Base-by-base conservation (phyloP, 1,140 invertebrate genomes). In the Calosoma granatense region DNA sequence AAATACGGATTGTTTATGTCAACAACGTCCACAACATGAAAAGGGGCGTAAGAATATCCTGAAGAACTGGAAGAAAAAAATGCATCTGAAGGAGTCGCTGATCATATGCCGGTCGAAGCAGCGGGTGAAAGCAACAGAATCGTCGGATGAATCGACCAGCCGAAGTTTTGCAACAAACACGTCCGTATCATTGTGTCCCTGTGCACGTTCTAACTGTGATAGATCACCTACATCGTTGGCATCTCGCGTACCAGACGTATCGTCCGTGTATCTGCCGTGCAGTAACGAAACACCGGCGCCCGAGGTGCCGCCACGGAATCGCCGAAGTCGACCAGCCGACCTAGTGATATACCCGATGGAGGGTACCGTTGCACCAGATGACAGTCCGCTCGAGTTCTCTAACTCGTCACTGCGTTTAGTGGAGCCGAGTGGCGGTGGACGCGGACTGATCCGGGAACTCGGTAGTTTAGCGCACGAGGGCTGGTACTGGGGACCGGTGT, bases 401-500 rank as follows among this genome's bases (percentile, higher is more conserved):
- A 47, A 47, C 17, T 9, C 9, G 9, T 47, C 15, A 17, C 17
- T 11, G 15, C 15, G 4, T 12, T 11, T 17, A 17, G 41, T 17
- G 9, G 41, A 47, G 17, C 41, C 41, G 41, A 47, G 17, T 17
- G 41, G 6, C 9, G 41, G 6, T 17, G 22, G 53, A 12, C 51
- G 22, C 3, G 26, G 53, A 20, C 22, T 54, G 20, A 54, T 17
- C 15, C 21, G 15, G 12, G 22, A 54, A 54, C 23, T 54, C 1
- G n/a, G 9, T 14, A 54, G 22, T 36, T 56, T 70, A 2, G 59
- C 65, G 1, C 65, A 63, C 30, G 62, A 57, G 53, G 74, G 74
- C 19, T 77, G 74, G 75, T 77, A 76, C 61, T 76, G 76, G 75
- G 76, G 76, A 19, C 74, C 75, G 51, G 73, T 76, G 39, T 71